Base-by-base conservation (phyloP, 2,888 invertebrate species). In the Danaus chrysippus region DNA sequence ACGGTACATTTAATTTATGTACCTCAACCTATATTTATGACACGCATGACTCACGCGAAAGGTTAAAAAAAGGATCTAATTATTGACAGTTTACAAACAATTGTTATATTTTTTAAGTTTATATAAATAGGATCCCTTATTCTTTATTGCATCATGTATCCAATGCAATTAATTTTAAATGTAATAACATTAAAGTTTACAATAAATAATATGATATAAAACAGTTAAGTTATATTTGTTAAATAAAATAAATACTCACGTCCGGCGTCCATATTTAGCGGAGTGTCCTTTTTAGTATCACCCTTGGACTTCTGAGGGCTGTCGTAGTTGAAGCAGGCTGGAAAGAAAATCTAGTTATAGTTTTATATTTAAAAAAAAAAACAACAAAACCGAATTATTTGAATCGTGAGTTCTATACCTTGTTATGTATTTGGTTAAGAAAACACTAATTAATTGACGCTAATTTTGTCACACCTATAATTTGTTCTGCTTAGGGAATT, bases 321-420 rank as follows among this genome's bases (percentile, higher is more conserved):
- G 62, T 87, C 82, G 86, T 90, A 88, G 79, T 90, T 90, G 76
- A 90, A 89, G 88, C 90, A 90, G 68, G 90, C 90, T 90, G 87
- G 10, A 66, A 73, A 81, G 75, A 81, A 80, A 73, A 71, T 60
- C 15, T 65, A 42, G 43, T 19, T 23, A 10, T 49, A 15, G 13
- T 15, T 49, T 34, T 34, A 34, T 34, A 34, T n/a, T n/a, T n/a
- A 3, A 34, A 34, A 34, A 34, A 34, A 34, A 34, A 34, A 2
- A 34, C 23, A 34, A 23, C 5, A 23, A 23, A 34, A 34, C 23
- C 8, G 23, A 6, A 34, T 34, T 34, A 34, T 34, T 23, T 23
- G 23, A 23, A 23, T 5, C 23, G 23, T 5, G 23, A 34, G 3
- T 34, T 34, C 6, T 3, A 34, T 34, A 34, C 23, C 6, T 34